A percentile compares a stretch with the other conserved stretches of the same genome.
phyloP scores from a whole-genome alignment of 1,140 invertebrate genomes.

The Drosophila grimshawi region DNA sequence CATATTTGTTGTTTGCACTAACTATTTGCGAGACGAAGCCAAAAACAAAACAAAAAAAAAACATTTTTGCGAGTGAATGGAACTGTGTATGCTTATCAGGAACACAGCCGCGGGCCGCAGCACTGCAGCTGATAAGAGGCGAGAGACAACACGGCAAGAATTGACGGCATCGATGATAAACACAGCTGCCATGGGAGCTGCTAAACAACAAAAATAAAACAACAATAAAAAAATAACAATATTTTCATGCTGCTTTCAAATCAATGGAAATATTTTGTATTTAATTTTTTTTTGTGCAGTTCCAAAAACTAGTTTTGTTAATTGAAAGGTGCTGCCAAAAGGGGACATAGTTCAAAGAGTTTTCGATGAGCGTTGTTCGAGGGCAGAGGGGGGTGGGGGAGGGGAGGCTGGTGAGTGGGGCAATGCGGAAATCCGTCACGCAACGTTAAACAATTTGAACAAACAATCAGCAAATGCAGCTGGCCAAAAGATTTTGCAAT shows the following conservation, averaged over 20 bases:
- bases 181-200: slow-evolving; percentile 4
- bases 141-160: background rate
- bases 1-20: background rate
- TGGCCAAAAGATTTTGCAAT: slow-evolving; percentile 62
- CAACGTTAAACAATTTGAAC: slow-evolving; percentile 54
- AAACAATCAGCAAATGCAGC: slow-evolving; percentile 31
- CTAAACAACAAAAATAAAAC: background rate
- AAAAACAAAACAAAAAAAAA: slow-evolving; percentile 29
- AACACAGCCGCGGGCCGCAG: slow-evolving; percentile 14
- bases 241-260: slow-evolving; percentile 24
- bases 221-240: background rate
- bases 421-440: slow-evolving; percentile 78
- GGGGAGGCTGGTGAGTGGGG: slow-evolving; percentile 13
- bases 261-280: slow-evolving; percentile 17
- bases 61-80: slow-evolving; percentile 13
- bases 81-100: slow-evolving; percentile 33
- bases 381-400: background rate
- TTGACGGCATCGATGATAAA: background rate
- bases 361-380: background rate
- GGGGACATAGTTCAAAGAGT: slow-evolving; percentile 50
- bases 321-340: slow-evolving; percentile 27
- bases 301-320: slow-evolving; percentile 27
- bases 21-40: slow-evolving; percentile 11
- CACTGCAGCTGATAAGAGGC: slow-evolving; percentile 30
- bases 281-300: background rate